These are phyloP conservation scores for Alethe castanea DNA, from an alignment of 2,113 vertebrate genomes.

Conservation along the genomic window DNA sequence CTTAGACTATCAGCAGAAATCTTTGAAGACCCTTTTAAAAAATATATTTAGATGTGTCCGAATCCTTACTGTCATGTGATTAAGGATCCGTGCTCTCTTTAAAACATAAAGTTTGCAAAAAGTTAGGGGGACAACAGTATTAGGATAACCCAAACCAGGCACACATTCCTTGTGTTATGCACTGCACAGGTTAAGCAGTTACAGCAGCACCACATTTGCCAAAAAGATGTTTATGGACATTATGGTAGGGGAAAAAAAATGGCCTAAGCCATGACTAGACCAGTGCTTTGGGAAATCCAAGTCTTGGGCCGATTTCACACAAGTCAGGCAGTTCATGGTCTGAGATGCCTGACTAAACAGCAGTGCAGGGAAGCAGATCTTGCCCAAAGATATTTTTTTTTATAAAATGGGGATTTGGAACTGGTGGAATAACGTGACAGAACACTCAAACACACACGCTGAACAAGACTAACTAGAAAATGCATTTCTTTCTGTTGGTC, in stretches of 20 bases:
- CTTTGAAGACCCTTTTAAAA: neutral
- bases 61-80: neutral
- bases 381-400: neutral
- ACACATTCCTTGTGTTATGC: neutral
- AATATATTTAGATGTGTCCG: neutral
- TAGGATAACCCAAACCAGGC: accelerated
- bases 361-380: neutral
- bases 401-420: neutral
- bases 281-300: neutral
- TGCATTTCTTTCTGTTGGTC: neutral
- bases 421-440: neutral
- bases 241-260: neutral
- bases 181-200: neutral
- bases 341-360: neutral
- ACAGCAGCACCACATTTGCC: neutral
- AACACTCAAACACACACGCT: neutral
- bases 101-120: neutral
- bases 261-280: neutral
- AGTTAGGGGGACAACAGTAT: neutral
- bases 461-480: neutral
- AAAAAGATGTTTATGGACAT: neutral
- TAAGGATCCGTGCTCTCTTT: neutral
- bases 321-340: neutral
- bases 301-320: neutral
- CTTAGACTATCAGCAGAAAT: neutral